Evolutionary conservation across 2,113 vertebrate species (phyloP).

Genomic region (Plestiodon gilberti): DNA sequence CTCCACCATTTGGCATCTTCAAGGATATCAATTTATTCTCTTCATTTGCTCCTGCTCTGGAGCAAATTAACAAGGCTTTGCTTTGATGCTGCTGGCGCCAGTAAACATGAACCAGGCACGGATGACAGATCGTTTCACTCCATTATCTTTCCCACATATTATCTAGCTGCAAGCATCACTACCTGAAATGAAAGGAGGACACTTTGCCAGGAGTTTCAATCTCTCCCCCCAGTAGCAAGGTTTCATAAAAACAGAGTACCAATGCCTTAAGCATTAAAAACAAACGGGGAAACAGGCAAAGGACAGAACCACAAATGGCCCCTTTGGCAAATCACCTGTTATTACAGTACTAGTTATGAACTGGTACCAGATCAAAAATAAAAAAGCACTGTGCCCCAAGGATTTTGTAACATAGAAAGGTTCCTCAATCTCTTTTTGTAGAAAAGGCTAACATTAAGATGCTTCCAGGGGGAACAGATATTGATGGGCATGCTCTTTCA

Average conservation of each 20-base stretch:
- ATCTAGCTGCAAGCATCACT: neutral
- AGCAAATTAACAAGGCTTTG: conserved; percentile 15
- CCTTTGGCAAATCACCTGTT: neutral
- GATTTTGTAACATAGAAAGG: neutral
- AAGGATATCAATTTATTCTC: conserved; percentile 65
- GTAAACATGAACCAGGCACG: rapidly evolving
- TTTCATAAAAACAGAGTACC: rapidly evolving
- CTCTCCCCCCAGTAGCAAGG: rapidly evolving
- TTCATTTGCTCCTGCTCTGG: conserved; percentile 32
- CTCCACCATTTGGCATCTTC: conserved; percentile 44
- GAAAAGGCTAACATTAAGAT: neutral
- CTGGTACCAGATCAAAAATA: neutral
- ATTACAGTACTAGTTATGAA: neutral
- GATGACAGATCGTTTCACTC: neutral
- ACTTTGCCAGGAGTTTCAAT: neutral
- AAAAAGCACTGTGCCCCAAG: neutral
- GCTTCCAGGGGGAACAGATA: neutral
- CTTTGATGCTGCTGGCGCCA: neutral
- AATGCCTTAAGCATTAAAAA: neutral
- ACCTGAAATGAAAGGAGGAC: neutral
- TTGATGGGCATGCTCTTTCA: neutral
- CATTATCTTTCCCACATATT: rapidly evolving
- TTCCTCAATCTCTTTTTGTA: neutral
- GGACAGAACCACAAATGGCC: neutral
- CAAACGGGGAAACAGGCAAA: neutral